Evolutionary conservation across 2,888 invertebrate species (phyloP).

Genomic region (Omphaloscelis lunosa): DNA sequence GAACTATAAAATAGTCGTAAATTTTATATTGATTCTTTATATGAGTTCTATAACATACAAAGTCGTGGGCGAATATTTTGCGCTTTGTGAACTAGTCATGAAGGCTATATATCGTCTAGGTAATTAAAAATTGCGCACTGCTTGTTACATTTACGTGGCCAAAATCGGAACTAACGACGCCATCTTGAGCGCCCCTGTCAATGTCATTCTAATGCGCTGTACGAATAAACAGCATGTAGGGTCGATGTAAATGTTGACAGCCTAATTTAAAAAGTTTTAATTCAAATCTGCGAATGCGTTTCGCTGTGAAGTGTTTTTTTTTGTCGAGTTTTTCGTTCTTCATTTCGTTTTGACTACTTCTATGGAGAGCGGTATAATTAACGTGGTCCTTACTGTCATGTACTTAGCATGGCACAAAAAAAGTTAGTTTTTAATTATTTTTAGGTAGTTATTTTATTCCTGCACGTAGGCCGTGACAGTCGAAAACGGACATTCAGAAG

Average conservation of each 20-base stretch:
- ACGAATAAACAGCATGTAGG: slow-evolving; percentile 3
- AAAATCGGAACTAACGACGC: not conserved
- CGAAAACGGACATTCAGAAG: not conserved
- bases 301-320: not conserved
- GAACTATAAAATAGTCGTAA: slow-evolving; percentile 46
- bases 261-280: slow-evolving; percentile 33
- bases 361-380: slow-evolving; percentile 15
- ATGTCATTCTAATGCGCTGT: not conserved
- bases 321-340: slow-evolving; percentile 15
- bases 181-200: not conserved
- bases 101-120: not conserved
- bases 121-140: not conserved
- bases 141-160: not conserved
- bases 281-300: slow-evolving; percentile 26
- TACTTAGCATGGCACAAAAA: slow-evolving; percentile 3
- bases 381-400: not conserved
- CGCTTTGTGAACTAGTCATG: not conserved
- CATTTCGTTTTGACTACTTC: slow-evolving; percentile 33
- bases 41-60: slow-evolving; percentile 8
- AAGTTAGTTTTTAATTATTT: slow-evolving; percentile 3
- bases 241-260: slow-evolving; percentile 18
- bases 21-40: slow-evolving; percentile 37
- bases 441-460: not conserved
- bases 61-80: slow-evolving; percentile 7
- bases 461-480: not conserved